A percentile compares a stretch with the other conserved stretches of the same genome.
phyloP scores from a whole-genome alignment of 2,113 vertebrate genomes.

The Sebastes schlegelii region DNA sequence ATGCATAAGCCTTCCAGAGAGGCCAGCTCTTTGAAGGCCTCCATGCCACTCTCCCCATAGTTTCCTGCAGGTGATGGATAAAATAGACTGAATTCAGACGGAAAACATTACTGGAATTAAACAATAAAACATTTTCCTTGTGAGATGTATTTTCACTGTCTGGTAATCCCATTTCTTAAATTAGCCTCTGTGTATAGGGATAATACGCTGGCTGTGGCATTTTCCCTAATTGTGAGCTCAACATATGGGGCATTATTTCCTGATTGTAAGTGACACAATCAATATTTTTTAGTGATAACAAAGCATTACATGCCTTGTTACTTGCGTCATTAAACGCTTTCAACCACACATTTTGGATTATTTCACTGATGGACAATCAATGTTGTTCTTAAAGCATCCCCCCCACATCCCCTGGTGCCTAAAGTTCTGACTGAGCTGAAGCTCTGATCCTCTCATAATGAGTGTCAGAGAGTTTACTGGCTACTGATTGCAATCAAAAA shows the following conservation, averaged over 20 bases:
- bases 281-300: neutral
- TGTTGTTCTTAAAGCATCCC: constrained; percentile 21
- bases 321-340: constrained; percentile 31
- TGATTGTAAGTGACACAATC: constrained; percentile 9
- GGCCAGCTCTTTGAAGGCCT: constrained; percentile 98
- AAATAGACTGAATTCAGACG: neutral
- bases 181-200: neutral
- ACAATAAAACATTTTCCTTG: neutral
- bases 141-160: constrained; percentile 2
- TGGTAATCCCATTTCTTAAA: neutral
- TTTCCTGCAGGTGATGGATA: constrained; percentile 85
- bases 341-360: constrained; percentile 30
- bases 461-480: constrained; percentile 51
- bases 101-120: neutral
- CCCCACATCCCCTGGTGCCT: neutral
- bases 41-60: constrained; percentile 99
- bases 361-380: constrained; percentile 25
- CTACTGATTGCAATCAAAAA: constrained; percentile 72
- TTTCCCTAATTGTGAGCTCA: neutral
- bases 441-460: constrained; percentile 69
- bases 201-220: neutral
- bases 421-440: constrained; percentile 25
- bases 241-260: neutral
- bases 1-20: constrained; percentile 96
- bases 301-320: constrained; percentile 26